Evolutionary conservation across 2,113 vertebrate genomes (phyloP).

Genomic region (Irena cyanogastra): DNA sequence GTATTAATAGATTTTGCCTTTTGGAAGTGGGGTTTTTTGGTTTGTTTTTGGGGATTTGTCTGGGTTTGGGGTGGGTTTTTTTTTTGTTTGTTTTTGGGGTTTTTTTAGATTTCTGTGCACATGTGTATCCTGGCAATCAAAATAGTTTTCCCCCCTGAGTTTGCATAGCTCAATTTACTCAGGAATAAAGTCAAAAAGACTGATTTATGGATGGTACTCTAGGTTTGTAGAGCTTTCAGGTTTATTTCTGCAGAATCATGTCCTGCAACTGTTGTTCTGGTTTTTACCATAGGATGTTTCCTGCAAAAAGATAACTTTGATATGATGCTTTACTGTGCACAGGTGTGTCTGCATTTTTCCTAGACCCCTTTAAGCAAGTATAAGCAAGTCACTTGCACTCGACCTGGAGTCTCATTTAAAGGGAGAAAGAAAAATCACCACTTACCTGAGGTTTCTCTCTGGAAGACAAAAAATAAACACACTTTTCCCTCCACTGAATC

Average conservation of each 20-base stretch:
- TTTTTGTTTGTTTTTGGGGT: accelerated
- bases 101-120: neutral
- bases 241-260: neutral
- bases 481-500: neutral
- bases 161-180: neutral
- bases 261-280: neutral
- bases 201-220: neutral
- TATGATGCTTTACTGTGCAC: neutral
- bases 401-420: neutral
- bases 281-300: neutral
- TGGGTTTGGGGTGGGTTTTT: neutral
- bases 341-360: neutral
- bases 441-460: neutral
- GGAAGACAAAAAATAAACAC: neutral
- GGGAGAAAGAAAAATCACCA: neutral
- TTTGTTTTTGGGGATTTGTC: neutral
- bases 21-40: neutral
- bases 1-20: neutral
- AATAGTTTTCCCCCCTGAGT: neutral
- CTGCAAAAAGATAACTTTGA: neutral
- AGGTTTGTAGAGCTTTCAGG: neutral
- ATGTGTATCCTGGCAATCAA: neutral
- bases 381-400: neutral
- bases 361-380: neutral
- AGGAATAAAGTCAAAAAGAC: neutral